phyloP scores from a whole-genome alignment of 92 coral and sea anemone species.

The Virgularia gustaviana region DNA sequence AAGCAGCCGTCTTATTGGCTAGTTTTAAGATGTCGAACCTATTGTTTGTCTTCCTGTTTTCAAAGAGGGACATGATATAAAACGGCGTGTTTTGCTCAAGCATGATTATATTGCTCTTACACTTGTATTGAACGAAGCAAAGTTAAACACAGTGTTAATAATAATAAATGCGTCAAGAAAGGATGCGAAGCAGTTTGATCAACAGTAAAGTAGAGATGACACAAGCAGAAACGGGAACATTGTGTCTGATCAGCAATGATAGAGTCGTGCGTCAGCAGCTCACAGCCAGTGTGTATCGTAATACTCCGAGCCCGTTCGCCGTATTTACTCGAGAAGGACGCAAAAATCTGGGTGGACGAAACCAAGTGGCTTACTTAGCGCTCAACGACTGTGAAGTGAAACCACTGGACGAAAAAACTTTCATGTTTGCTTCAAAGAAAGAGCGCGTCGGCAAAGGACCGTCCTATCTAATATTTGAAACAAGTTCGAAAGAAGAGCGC shows the following conservation, averaged over 20 bases:
- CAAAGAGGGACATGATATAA: slow-evolving; percentile 5
- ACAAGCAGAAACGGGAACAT: slow-evolving; percentile 18
- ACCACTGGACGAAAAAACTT: slow-evolving; percentile 24
- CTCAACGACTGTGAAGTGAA: slow-evolving; percentile 30
- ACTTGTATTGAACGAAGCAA: background rate
- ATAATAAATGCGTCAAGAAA: background rate
- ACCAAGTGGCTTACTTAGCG: slow-evolving; percentile 26
- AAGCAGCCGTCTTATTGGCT: slow-evolving; percentile 19
- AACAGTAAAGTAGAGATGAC: slow-evolving; percentile 23
- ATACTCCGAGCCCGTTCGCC: slow-evolving; percentile 37
- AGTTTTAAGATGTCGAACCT: background rate
- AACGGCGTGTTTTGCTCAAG: background rate
- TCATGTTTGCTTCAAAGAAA: slow-evolving; percentile 30
- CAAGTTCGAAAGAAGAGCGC: slow-evolving; percentile 28
- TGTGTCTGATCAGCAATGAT: slow-evolving; percentile 30
- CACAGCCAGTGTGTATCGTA: slow-evolving; percentile 35
- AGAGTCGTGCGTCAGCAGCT: slow-evolving; percentile 34
- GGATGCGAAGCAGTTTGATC: slow-evolving; percentile 13
- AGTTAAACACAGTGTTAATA: background rate
- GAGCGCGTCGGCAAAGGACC: slow-evolving; percentile 35
- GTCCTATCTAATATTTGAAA: slow-evolving; percentile 26
- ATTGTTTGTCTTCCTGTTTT: slow-evolving; percentile 16
- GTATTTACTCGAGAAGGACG: slow-evolving; percentile 23
- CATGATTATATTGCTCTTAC: background rate
- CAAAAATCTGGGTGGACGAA: slow-evolving; percentile 13